A percentile compares a stretch with the other conserved stretches of the same genome.
Evolutionary conservation across 2,113 vertebrate species (phyloP).

Genomic region (Cygnus buccinator): DNA sequence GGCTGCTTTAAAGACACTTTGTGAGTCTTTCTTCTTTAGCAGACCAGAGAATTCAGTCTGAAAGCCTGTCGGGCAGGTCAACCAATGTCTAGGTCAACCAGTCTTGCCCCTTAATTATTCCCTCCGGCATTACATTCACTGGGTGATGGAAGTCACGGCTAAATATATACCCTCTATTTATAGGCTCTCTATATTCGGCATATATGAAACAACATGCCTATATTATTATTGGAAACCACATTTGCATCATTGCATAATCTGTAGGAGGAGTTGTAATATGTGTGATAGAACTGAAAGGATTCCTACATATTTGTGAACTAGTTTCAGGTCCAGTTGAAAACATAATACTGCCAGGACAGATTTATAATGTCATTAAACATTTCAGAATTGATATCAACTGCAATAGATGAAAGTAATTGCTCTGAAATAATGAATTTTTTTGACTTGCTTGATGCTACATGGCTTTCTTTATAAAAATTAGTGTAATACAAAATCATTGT

Average conservation of each 20-base stretch:
- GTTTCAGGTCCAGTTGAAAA: not conserved
- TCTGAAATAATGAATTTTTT: not conserved
- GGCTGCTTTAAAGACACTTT: conserved; percentile 63
- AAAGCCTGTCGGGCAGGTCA: conserved; percentile 49
- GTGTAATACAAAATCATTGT: not conserved
- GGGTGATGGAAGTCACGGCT: conserved; percentile 43
- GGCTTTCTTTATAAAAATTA: not conserved
- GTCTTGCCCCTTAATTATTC: conserved; percentile 67
- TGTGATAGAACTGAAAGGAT: not conserved
- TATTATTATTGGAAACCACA: not conserved
- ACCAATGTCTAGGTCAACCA: conserved; percentile 50
- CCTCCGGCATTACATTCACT: conserved; percentile 56
- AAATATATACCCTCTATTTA: conserved; percentile 51
- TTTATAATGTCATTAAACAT: not conserved
- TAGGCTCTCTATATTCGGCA: not conserved
- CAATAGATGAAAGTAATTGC: not conserved
- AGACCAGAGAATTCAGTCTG: conserved; percentile 54
- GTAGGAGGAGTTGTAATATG: not conserved
- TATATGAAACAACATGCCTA: not conserved
- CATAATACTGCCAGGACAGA: not conserved
- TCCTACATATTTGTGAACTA: not conserved
- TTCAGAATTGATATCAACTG: not conserved
- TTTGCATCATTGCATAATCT: not conserved
- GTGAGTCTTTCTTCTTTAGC: conserved; percentile 63
- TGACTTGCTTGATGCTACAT: not conserved